phyloP scores from a whole-genome alignment of 2,113 vertebrate genomes.

The Neotoma lepida region DNA sequence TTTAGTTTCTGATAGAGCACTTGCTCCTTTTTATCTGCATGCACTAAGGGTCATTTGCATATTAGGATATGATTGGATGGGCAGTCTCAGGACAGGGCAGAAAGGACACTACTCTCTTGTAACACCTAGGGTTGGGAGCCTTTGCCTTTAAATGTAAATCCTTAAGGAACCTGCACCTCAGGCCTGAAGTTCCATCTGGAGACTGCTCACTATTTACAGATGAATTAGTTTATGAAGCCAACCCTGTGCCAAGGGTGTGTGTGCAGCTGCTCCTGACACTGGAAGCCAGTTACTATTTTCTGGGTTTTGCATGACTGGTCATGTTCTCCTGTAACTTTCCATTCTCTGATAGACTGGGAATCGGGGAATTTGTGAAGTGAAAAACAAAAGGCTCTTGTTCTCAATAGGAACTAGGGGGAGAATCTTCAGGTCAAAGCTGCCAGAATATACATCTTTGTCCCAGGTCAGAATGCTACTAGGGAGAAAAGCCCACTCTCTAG shows the following conservation, averaged over 20 bases:
- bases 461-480: neutral
- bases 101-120: slow-evolving; percentile 75
- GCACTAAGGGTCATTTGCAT: slow-evolving; percentile 87
- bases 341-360: slow-evolving; percentile 38
- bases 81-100: slow-evolving; percentile 77
- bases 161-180: slow-evolving; percentile 60
- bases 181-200: slow-evolving; percentile 47
- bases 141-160: slow-evolving; percentile 75
- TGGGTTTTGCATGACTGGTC: neutral
- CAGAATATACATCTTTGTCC: neutral
- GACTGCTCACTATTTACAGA: slow-evolving; percentile 73
- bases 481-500: neutral
- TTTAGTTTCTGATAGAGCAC: slow-evolving; percentile 83
- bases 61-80: slow-evolving; percentile 85
- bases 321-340: slow-evolving; percentile 64
- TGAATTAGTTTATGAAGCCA: slow-evolving; percentile 74
- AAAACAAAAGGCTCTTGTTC: slow-evolving; percentile 14
- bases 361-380: slow-evolving; percentile 46
- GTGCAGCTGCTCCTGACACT: slow-evolving; percentile 65
- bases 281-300: slow-evolving; percentile 62
- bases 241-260: slow-evolving; percentile 54
- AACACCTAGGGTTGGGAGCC: slow-evolving; percentile 79
- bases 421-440: neutral
- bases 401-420: neutral
- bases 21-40: slow-evolving; percentile 84